Evolutionary conservation across 2,113 vertebrate species (phyloP), one percentile per base, ranked within the genome.

Genomic region (Propithecus coquereli): DNA sequence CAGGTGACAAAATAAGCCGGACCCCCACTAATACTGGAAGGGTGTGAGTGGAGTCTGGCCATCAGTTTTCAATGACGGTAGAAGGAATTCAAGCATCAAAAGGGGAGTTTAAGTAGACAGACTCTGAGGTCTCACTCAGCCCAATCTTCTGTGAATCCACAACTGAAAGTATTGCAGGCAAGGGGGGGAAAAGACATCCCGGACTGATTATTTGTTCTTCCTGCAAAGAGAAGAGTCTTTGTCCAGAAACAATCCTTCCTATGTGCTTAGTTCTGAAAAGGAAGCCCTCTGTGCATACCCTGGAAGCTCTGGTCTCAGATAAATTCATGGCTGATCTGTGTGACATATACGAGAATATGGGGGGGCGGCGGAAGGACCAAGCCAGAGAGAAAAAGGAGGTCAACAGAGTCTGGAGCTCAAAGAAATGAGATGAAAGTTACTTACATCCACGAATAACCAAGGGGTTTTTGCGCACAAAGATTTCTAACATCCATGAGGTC

Each of bases 391-490:
- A 88, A 47, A n/a, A 82, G 13, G 40, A 23, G 70, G 81, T 4
- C 16, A 40, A 11, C 0, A 18, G 7, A 87, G 17, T 23, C 54
- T 68, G 52, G 25, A 74, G 9, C 70, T 63, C 59, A 34, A 0
- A 0, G 8, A 76, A 13, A 25, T 0, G 0, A n/a, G 43, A 16
- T 25, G 18, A 12, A 73, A 37, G 43, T 13, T 7, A 6, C 25
- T 68, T 88, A 32, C 22, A 20, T 50, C 14, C 4, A 8, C 7
- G 23, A 22, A 47, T 3, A 45, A 40, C 23, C 12, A 16, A 20
- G 52, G 34, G 9, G 25, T 65, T 47, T 23, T 23, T 43, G 25
- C 37, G 57, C 50, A 50, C n/a, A 4, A 32, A 4, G 20, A n/a
- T 80, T 74, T 54, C 45, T 79, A 37, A 9, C 10, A 61, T 9